Evolutionary conservation across 1,140 invertebrate species (phyloP), one percentile per base, ranked within the genome.

Genomic region (Danaus plexippus): DNA sequence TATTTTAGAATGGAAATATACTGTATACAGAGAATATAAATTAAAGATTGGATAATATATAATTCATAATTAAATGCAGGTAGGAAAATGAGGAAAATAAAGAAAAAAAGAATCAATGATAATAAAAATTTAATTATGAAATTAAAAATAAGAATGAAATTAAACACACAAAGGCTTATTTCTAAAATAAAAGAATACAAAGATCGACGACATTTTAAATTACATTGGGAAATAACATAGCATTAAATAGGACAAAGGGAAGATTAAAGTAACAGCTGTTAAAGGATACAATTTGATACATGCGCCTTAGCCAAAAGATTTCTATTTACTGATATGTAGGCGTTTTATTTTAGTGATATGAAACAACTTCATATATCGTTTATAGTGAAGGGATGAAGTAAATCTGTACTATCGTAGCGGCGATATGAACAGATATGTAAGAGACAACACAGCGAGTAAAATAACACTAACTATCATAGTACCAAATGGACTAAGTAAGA

Each of bases 71-170:
- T 52, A 64, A 70, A 69, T 54, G 67, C 61, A 72, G 59, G 52
- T 40, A 72, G 71, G 77, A 66, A 73, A 71, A 45, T 66, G 69
- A 68, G 72, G 75, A 67, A 71, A 72, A 57, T 57, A 60, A 78
- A 80, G 80, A 74, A 85, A 76, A 83, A 85, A 81, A 75, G 66
- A 74, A 75, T 78, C 64, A 79, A 82, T 86, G 75, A 81, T 77
- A 77, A 86, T 83, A 83, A 82, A 81, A 81, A 71, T 86, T 86
- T 86, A 86, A 86, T 86, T 80, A 86, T 74, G 77, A 85, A 86
- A 84, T 75, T 82, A 85, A 86, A 80, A 83, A 86, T 84, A 83
- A 82, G 78, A 76, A 77, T 78, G 81, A 86, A 86, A 86, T 78
- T 85, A 85, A 86, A 68, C 80, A 85, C 83, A 86, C 81, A 81